Base-by-base conservation (phyloP, 1,140 invertebrate species). In the Acromyrmex charruanus region DNA sequence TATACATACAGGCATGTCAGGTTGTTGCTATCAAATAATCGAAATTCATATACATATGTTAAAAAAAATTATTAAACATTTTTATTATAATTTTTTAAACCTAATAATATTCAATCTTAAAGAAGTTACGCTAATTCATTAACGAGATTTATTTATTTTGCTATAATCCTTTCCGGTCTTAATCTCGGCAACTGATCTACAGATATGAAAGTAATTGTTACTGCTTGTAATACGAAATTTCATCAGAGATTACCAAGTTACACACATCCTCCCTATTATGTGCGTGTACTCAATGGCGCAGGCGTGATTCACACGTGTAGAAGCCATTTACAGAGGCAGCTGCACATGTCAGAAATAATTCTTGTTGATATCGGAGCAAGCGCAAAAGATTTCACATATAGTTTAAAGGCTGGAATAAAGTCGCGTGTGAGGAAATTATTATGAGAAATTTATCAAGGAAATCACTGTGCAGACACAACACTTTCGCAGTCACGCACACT, bases 381-480 rank as follows among this genome's bases (percentile, higher is more conserved):
- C 14, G 12, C 12, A 31, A 31, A n/a, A 61, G 39, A 59, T 74
- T 31, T 74, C 51, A 84, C 55, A 10, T 74, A 49, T n/a, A 31
- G 28, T 10, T 25, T 58, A 55, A 25, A 28, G 14, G 18, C 18
- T 74, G 69, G 39, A 51, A 12, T 74, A 25, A 61, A 74, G 28
- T 74, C 35, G 55, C 80, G 25, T 21, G 55, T 25, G 12, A 59
- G 12, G 14, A 69, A 69, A 69, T 69, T 69, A 51, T 69, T 69
- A 18, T 39, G 39, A 21, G 21, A n/a, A 16, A 51, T 69, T 68
- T 68, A 68, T 68, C 65, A 21, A 49, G 65, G 12, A 68, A 21
- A 63, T 84, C 80, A 75, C 80, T 61, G 28, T 61, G 75, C 49
- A 35, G 59, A 63, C 80, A 84, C 69, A 84, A 75, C 80, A 84